These are phyloP conservation scores for Cheilosia impressa DNA, from an alignment of 2,888 invertebrate genomes.

Conservation along the genomic window DNA sequence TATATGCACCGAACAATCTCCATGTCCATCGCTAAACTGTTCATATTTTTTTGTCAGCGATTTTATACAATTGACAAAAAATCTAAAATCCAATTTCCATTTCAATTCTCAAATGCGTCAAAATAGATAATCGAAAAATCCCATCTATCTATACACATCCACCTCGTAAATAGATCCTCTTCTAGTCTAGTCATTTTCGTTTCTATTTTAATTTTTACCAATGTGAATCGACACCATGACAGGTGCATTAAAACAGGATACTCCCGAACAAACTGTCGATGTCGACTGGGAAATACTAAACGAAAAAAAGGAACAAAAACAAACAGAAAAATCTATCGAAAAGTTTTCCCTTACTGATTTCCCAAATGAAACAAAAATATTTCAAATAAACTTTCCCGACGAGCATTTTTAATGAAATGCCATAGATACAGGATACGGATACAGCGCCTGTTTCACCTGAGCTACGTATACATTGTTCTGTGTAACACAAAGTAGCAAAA, in stretches of 20 bases:
- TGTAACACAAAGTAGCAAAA: neutral
- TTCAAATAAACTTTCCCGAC: conserved; percentile 69
- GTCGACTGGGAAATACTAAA: conserved; percentile 40
- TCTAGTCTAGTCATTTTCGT: neutral
- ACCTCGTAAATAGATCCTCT: conserved; percentile 7
- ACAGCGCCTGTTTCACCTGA: conserved; percentile 1
- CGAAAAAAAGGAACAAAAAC: neutral
- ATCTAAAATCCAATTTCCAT: conserved; percentile 42
- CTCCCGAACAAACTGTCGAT: conserved; percentile 27
- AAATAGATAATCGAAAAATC: conserved; percentile 37
- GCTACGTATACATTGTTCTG: too few relatives aligned
- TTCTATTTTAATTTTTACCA: conserved; percentile 12
- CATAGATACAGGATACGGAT: neutral
- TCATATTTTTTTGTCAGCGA: too few relatives aligned
- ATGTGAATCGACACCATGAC: conserved; percentile 42
- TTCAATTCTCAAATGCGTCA: conserved; percentile 37
- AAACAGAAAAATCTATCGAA: conserved; percentile 42
- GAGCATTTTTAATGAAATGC: conserved; percentile 66
- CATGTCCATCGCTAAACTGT: too few relatives aligned
- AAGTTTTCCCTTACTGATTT: conserved; percentile 77
- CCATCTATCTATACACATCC: conserved; percentile 31
- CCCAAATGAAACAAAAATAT: conserved; percentile 76
- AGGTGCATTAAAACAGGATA: neutral
- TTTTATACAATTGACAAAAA: neutral
- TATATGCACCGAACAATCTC: too few relatives aligned